Base-by-base conservation (phyloP, 1,140 invertebrate species). In the Cotesia vestalis region DNA sequence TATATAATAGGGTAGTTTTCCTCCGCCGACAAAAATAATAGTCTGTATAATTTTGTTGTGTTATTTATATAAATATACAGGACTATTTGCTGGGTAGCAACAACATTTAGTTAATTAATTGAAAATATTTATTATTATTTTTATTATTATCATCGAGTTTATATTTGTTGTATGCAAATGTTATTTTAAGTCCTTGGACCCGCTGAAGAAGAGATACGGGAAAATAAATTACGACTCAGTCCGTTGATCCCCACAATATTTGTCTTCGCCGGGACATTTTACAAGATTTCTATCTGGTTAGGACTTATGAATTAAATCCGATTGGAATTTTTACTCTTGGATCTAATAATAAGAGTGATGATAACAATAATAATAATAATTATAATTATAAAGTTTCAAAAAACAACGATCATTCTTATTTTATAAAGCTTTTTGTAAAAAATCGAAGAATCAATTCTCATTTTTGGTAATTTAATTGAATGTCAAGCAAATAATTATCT, bases 201-300 rank as follows among this genome's bases (percentile, higher is more conserved):
- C 57, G 64, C 68, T 46, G 14, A 8, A 17, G 53, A 40, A 17
- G 60, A 60, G 78, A 83, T 81, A 79, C 77, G 74, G 59, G 38
- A 72, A 80, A 79, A 83, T 79, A 82, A 81, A 82, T 81, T 77
- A 80, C 73, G 34, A 74, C 73, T 79, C 78, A 76, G 72, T 73
- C 75, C 69, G 73, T 77, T 76, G 79, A 83, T 81, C 79, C 79
- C 74, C 69, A 77, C 78, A 81, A 81, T 84, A 84, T 85, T 85
- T 83, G 81, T 86, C 83, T 71, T 82, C 77, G 75, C 77, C 71
- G 72, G 76, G 78, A 81, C 78, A 85, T 85, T 86, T 86, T 84
- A 81, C 81, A 85, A 86, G 85, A 86, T 86, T 82, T 78, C 80
- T 86, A 86, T 86, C 84, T 81, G 73, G 53, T 71, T 74, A 67